Conservation (phyloP, 2,797 vertebrate genomes). For the Sebastes cheni region DNA sequence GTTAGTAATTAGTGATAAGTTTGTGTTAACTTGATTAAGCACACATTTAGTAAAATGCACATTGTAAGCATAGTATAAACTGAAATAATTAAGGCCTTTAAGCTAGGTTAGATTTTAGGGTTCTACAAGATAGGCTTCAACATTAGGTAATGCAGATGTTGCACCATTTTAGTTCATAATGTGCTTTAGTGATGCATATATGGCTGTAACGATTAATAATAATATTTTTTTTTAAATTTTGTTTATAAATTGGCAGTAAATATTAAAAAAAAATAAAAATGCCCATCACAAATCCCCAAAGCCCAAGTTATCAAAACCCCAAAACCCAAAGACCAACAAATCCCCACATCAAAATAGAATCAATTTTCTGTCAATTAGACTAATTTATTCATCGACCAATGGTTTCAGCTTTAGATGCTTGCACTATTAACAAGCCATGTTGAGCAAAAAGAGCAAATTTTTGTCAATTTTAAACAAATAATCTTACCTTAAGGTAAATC, state of each 20-base stretch:
- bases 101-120: not conserved
- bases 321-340: not conserved
- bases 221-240: not conserved
- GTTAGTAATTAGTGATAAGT: not conserved
- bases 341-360: not conserved
- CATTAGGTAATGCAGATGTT: not conserved
- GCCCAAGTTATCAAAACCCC: not conserved
- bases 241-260: not conserved
- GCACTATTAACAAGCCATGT: not conserved
- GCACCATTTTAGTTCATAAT: not conserved
- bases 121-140: too few species aligned
- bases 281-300: not conserved
- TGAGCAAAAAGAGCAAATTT: not conserved
- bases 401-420: not conserved
- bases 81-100: not conserved
- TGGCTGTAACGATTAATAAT: not conserved
- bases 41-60: not conserved
- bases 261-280: not conserved
- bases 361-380: rapidly evolving
- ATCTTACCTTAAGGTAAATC: not conserved
- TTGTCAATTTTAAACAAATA: not conserved
- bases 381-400: not conserved
- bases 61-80: not conserved
- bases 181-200: not conserved
- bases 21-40: not conserved